phyloP scores from a whole-genome alignment of 2,797 vertebrate genomes.

The Tiaroga cobitis region DNA sequence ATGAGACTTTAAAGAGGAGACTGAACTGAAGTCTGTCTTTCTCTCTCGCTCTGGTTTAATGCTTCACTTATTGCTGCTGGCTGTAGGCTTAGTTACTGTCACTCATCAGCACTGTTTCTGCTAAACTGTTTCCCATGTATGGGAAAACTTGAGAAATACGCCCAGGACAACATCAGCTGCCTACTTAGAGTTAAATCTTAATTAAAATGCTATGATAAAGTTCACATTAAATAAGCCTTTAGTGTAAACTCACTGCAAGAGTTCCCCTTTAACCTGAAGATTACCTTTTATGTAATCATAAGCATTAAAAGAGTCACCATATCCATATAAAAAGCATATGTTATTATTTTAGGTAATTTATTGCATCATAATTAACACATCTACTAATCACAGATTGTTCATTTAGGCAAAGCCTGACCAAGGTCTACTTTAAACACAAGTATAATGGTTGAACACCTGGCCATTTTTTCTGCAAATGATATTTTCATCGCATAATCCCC shows the following conservation, averaged over 20 bases:
- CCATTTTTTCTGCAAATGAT: not conserved
- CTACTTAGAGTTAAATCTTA: not conserved
- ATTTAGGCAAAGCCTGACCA: not conserved
- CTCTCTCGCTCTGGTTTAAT: constrained; percentile 14
- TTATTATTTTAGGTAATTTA: not conserved
- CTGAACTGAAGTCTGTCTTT: constrained; percentile 3
- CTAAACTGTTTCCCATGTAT: constrained; percentile 35
- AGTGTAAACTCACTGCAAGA: not conserved
- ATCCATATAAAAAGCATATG: not conserved
- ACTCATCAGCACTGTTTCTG: not conserved
- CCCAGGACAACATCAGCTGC: not conserved
- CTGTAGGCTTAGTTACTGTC: constrained; percentile 19
- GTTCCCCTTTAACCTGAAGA: not conserved
- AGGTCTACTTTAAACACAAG: constrained; percentile 4
- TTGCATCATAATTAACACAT: not conserved
- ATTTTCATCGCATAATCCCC: constrained; percentile 25
- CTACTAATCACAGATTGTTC: not conserved
- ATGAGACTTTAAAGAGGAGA: constrained; percentile 15
- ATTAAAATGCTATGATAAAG: not conserved
- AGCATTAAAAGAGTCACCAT: not conserved
- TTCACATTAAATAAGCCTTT: not conserved
- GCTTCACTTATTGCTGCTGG: constrained; percentile 25
- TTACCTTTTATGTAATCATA: not conserved
- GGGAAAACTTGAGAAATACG: constrained; percentile 17
- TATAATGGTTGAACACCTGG: constrained; percentile 11